A percentile compares a stretch with the other conserved stretches of the same genome.
Conservation (phyloP, 2,888 invertebrate genomes). For the Pandemis heparana region DNA sequence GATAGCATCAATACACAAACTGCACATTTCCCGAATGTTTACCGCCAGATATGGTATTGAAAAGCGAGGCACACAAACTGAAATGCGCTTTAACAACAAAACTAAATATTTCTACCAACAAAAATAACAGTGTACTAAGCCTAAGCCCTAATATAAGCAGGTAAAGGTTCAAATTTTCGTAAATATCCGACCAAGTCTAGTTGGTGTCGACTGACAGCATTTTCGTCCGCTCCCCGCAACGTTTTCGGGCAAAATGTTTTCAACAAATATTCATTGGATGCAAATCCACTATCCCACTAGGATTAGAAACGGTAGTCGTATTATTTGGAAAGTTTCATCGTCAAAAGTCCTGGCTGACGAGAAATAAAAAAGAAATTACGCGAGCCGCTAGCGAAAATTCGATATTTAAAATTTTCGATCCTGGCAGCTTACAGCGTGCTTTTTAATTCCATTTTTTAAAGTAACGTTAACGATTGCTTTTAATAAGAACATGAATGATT, state of each 20-base stretch:
- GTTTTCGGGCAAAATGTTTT: slow-evolving; percentile 41
- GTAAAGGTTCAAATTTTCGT: slow-evolving; percentile 14
- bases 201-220: slow-evolving; percentile 36
- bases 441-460: not conserved
- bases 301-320: slow-evolving; percentile 42
- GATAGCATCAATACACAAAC: slow-evolving; percentile 37
- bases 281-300: slow-evolving; percentile 41
- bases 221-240: slow-evolving; percentile 38
- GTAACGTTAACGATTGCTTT: not conserved
- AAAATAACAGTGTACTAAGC: slow-evolving; percentile 10
- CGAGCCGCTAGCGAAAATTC: not conserved
- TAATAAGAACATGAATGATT: no score
- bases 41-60: slow-evolving; percentile 43
- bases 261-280: slow-evolving; percentile 44
- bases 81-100: slow-evolving; percentile 42
- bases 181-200: not conserved
- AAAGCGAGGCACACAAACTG: slow-evolving; percentile 41
- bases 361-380: slow-evolving; percentile 19
- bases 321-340: slow-evolving; percentile 40
- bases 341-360: slow-evolving; percentile 34
- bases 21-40: slow-evolving; percentile 40
- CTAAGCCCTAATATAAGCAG: not conserved
- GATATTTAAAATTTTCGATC: not conserved
- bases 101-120: slow-evolving; percentile 41
- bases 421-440: not conserved